phyloP scores from a whole-genome alignment of 1,140 invertebrate species.

The Drosophila fuyamai region DNA sequence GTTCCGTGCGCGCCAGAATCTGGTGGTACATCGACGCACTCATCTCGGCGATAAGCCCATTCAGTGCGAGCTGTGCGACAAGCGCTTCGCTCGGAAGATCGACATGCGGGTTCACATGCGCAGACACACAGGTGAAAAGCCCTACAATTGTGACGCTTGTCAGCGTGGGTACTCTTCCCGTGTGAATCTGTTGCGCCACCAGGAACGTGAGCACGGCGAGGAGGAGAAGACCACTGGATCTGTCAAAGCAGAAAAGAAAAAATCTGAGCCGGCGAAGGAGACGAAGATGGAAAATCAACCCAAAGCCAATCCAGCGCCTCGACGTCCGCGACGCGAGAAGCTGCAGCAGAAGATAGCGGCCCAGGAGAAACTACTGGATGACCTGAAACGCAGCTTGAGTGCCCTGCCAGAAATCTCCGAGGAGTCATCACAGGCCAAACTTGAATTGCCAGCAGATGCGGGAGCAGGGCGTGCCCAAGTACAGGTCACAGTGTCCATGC shows the following conservation, averaged over 20 bases:
- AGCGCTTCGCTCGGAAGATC: constrained; percentile 86
- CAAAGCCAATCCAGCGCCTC: constrained; percentile 14
- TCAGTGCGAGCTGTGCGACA: constrained; percentile 86
- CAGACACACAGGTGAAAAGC: constrained; percentile 86
- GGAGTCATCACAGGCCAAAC: constrained; percentile 16
- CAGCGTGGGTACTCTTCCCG: constrained; percentile 73
- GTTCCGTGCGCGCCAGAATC: constrained; percentile 78
- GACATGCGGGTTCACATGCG: constrained; percentile 87
- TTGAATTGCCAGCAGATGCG: constrained; percentile 52
- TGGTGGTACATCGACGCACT: constrained; percentile 72
- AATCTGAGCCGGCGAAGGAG: neutral
- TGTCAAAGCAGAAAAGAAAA: neutral
- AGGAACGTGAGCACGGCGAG: constrained; percentile 67
- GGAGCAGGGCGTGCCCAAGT: constrained; percentile 66
- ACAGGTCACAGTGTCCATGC: constrained; percentile 78
- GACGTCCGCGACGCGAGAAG: constrained; percentile 64
- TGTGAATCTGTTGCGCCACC: constrained; percentile 71
- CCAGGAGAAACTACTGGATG: constrained; percentile 57
- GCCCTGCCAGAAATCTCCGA: constrained; percentile 54
- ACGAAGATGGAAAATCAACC: constrained; percentile 13
- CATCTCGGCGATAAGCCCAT: constrained; percentile 86
- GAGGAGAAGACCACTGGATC: constrained; percentile 4
- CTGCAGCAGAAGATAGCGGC: constrained; percentile 65
- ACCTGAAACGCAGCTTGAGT: constrained; percentile 56
- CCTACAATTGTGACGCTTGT: constrained; percentile 70